Evolutionary conservation across 2,113 vertebrate genomes (phyloP).

Genomic region (Suricata suricatta): DNA sequence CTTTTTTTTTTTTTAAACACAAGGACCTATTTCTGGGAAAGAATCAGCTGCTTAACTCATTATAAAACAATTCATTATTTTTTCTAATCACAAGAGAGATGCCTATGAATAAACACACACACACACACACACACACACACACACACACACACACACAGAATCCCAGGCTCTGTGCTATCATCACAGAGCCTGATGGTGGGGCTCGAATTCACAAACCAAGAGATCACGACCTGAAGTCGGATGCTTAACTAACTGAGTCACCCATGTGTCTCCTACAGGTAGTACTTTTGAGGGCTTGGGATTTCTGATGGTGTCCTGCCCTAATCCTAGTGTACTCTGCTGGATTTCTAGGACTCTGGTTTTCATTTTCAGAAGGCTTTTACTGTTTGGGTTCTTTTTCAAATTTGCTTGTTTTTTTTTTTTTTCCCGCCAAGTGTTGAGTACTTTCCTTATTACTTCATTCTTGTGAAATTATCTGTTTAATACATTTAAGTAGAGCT

Average conservation of each 20-base stretch:
- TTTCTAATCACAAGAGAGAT: constrained; percentile 20
- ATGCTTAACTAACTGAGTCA: no score
- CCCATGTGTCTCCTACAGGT: neutral
- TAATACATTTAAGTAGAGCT: neutral
- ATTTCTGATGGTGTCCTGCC: neutral
- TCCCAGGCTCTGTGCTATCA: no score
- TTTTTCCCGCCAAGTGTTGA: neutral
- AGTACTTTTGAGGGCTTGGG: neutral
- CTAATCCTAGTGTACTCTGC: neutral
- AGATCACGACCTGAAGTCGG: no score
- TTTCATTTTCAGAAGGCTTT: neutral
- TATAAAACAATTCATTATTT: neutral
- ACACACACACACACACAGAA: no score
- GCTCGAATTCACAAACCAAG: no score
- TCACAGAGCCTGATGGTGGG: no score
- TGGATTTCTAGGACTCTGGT: neutral
- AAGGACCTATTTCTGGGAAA: constrained; percentile 11
- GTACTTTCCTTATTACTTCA: neutral
- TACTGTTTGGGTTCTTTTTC: neutral
- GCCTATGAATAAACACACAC: neutral
- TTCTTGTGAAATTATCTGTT: neutral
- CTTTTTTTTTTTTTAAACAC: neutral
- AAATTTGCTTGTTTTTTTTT: neutral
- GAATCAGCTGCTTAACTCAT: neutral
- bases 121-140: no score